phyloP scores from a whole-genome alignment of 2,888 invertebrate species.

The Oscheius sp. region DNA sequence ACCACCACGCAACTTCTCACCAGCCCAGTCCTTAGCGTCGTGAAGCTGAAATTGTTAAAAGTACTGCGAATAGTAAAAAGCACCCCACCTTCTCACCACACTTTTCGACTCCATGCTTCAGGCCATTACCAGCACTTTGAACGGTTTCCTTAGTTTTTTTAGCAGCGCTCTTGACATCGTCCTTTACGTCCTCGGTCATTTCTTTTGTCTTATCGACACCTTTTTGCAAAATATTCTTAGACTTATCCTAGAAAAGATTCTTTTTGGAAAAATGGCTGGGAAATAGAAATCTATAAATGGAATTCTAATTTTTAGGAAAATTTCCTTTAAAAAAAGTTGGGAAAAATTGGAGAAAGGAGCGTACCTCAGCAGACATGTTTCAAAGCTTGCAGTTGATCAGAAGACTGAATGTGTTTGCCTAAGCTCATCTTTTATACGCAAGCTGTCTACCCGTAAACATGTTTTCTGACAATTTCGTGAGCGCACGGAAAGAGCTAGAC shows the following conservation, averaged over 20 bases:
- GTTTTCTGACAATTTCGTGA: too few relatives aligned
- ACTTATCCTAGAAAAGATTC: background rate
- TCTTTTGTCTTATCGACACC: background rate
- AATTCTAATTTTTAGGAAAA: too few relatives aligned
- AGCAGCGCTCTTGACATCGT: background rate
- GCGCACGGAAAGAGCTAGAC: too few relatives aligned
- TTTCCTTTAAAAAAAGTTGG: too few relatives aligned
- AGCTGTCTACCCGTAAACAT: too few relatives aligned
- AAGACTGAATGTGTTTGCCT: too few relatives aligned
- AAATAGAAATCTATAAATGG: too few relatives aligned
- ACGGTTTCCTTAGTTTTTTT: background rate
- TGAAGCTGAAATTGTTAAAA: background rate
- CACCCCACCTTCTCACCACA: background rate
- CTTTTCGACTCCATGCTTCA: background rate
- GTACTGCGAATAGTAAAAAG: too few relatives aligned
- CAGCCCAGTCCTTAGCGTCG: conserved; percentile 4
- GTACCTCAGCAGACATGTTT: too few relatives aligned
- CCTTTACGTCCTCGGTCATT: background rate
- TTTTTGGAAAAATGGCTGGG: background rate
- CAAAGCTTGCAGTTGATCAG: too few relatives aligned
- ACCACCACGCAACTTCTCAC: conserved; percentile 2
- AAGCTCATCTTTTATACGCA: too few relatives aligned
- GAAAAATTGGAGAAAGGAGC: too few relatives aligned
- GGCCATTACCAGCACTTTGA: background rate
- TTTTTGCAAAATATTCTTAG: background rate